phyloP scores from a whole-genome alignment of 2,797 vertebrate species.

The Peromyscus nudipes region DNA sequence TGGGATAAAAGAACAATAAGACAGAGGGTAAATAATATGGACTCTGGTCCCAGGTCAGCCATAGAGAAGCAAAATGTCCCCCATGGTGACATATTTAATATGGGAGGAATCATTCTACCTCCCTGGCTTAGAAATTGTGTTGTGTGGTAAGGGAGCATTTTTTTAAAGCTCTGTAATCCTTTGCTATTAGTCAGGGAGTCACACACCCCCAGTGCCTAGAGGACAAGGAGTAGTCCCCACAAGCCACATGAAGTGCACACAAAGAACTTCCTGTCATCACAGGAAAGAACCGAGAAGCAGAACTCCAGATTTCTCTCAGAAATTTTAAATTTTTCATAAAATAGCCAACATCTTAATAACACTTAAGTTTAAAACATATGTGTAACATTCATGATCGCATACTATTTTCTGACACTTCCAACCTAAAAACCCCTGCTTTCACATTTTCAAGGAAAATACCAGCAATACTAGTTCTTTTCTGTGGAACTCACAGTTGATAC shows the following conservation, averaged over 20 bases:
- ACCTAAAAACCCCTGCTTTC: not conserved
- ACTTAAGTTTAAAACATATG: not conserved
- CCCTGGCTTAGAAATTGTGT: not conserved
- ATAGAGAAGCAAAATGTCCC: not conserved
- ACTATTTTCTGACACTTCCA: slow-evolving; percentile 25
- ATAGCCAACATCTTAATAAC: not conserved
- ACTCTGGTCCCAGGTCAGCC: slow-evolving; percentile 13
- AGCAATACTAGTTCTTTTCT: not conserved
- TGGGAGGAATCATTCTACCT: not conserved
- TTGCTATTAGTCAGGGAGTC: not conserved
- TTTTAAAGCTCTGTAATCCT: not conserved
- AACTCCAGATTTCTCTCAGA: not conserved
- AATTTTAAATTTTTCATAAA: not conserved
- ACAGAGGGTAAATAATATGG: not conserved
- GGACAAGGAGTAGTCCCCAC: not conserved
- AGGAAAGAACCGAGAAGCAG: not conserved
- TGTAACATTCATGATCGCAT: not conserved
- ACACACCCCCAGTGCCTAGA: not conserved
- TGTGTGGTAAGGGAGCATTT: not conserved
- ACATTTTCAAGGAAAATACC: not conserved
- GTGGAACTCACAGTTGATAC: not conserved
- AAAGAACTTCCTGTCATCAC: not conserved
- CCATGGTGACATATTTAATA: slow-evolving; percentile 33
- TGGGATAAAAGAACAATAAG: not conserved
- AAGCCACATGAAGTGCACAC: not conserved